Evolutionary conservation across 2,797 vertebrate genomes (phyloP).

Genomic region (Phylloscopus collybita): DNA sequence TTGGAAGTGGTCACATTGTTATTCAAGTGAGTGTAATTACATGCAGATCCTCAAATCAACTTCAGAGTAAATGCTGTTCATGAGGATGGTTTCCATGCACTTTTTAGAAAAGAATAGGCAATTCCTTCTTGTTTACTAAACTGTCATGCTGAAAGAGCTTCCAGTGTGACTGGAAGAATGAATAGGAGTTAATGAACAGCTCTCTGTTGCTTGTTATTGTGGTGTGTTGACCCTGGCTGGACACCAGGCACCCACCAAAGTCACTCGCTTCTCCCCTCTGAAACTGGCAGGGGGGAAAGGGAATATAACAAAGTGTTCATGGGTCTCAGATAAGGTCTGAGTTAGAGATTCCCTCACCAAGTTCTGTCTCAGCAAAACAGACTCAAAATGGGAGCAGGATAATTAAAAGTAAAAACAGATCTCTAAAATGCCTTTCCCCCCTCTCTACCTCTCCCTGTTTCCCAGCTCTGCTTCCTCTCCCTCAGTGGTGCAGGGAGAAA

Average conservation of each 20-base stretch:
- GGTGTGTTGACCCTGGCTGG: background rate
- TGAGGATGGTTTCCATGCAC: background rate
- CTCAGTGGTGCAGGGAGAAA: fast-evolving
- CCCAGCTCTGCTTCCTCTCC: background rate
- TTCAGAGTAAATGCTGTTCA: background rate
- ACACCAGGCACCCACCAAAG: background rate
- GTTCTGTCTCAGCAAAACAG: background rate
- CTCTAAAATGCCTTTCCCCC: background rate
- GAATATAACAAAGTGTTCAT: background rate
- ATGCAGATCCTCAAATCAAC: slow-evolving; percentile 4
- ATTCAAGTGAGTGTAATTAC: slow-evolving; percentile 19
- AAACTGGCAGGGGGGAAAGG: background rate
- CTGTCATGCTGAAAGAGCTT: background rate
- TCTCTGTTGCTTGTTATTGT: background rate
- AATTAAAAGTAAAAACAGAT: background rate
- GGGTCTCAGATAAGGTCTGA: background rate
- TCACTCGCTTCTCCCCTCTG: background rate
- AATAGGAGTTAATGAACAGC: background rate
- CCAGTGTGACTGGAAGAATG: background rate
- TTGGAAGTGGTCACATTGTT: background rate
- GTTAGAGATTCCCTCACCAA: background rate
- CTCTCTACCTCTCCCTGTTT: background rate
- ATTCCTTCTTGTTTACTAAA: background rate
- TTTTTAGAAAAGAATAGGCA: background rate
- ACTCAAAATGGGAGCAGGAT: background rate